Conservation (phyloP, 2,888 invertebrate species). For the Drosophila nr. perissopoda region DNA sequence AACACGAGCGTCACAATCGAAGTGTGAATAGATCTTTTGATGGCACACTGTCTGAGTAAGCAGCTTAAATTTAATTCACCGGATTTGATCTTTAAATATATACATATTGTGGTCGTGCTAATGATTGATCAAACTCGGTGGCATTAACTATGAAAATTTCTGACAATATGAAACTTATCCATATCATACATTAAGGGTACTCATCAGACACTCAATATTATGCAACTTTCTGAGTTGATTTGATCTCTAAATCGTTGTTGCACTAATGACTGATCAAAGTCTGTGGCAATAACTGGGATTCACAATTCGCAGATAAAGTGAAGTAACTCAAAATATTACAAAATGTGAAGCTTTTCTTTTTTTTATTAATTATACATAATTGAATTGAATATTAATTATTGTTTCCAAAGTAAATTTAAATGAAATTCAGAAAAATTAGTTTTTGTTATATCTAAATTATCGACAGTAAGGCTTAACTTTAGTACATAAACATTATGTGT, state of each 20-base stretch:
- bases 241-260: neutral
- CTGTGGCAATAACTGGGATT: too few relatives aligned
- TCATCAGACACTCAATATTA: too few relatives aligned
- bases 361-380: neutral
- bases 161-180: neutral
- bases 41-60: slow-evolving; percentile 41
- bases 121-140: slow-evolving; percentile 8
- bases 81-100: slow-evolving; percentile 25
- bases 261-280: slow-evolving; percentile 11
- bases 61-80: slow-evolving; percentile 46
- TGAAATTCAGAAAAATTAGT: neutral
- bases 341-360: neutral
- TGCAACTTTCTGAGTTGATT: neutral
- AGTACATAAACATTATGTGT: neutral
- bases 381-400: neutral
- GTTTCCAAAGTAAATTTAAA: neutral
- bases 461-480: neutral
- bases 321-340: neutral
- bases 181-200: neutral
- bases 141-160: neutral
- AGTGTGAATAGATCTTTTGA: slow-evolving; percentile 71
- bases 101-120: neutral
- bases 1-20: slow-evolving; percentile 59
- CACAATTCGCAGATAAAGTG: neutral
- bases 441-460: neutral